Evolutionary conservation across 2,113 vertebrate species (phyloP).

Genomic region (Sander lucioperca): DNA sequence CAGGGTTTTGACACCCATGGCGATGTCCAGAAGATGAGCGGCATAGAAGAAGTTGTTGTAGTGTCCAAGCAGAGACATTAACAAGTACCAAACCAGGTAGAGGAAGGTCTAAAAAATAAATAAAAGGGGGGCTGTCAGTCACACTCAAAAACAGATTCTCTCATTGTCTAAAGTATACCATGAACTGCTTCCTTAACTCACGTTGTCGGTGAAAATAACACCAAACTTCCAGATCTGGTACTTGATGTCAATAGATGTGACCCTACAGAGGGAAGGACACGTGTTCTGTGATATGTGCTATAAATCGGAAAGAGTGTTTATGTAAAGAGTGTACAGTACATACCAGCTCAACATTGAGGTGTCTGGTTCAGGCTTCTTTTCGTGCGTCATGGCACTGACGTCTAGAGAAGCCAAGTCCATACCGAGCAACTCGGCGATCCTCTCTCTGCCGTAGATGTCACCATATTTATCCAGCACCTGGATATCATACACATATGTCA

Average conservation of each 20-base stretch:
- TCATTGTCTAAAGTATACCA: background rate
- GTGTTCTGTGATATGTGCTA: background rate
- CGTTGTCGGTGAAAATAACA: constrained; percentile 94
- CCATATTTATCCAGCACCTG: constrained; percentile 95
- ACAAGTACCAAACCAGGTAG: constrained; percentile 92
- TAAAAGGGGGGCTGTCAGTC: background rate
- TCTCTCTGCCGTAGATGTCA: constrained; percentile 93
- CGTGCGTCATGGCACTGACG: constrained; percentile 89
- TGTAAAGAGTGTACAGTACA: background rate
- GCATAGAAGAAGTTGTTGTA: constrained; percentile 98
- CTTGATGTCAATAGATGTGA: constrained; percentile 92
- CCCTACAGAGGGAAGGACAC: constrained; percentile 75
- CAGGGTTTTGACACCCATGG: constrained; percentile 95
- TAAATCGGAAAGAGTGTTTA: background rate
- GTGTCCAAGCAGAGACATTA: constrained; percentile 93
- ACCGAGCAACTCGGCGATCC: constrained; percentile 92
- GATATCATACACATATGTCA: background rate
- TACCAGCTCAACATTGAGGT: constrained; percentile 90
- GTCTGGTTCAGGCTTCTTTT: constrained; percentile 87
- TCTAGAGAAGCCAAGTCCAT: constrained; percentile 93
- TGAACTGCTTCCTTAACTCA: constrained; percentile 76
- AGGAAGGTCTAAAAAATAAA: constrained; percentile 72
- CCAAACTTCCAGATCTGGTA: constrained; percentile 97
- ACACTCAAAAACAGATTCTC: background rate
- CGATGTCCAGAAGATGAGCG: constrained; percentile 91